phyloP scores from a whole-genome alignment of 2,888 invertebrate species.

The Frankliniella intonsa region DNA sequence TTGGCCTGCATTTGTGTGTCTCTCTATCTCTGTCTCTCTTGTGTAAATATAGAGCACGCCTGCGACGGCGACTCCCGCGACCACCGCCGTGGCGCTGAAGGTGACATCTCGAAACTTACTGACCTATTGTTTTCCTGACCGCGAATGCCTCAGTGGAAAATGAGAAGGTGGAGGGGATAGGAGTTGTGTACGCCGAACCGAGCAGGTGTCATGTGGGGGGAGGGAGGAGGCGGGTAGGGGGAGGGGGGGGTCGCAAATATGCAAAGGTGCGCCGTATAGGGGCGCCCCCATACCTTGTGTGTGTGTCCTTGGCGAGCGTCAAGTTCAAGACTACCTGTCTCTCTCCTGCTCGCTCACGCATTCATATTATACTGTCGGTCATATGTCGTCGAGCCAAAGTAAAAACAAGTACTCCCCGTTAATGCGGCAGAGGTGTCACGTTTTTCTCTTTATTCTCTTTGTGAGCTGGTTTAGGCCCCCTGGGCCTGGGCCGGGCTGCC shows the following conservation, averaged over 20 bases:
- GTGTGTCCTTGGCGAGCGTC: too few species aligned
- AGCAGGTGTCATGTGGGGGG: background rate
- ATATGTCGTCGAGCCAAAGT: too few species aligned
- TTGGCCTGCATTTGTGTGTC: background rate
- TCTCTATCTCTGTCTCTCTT: background rate
- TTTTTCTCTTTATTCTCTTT: too few species aligned
- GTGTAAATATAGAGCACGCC: background rate
- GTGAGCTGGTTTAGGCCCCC: background rate
- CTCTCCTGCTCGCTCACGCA: background rate
- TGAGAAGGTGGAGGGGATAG: background rate
- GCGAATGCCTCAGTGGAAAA: background rate
- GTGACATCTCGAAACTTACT: slow-evolving; percentile 19
- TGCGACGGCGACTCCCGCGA: background rate
- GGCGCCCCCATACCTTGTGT: background rate
- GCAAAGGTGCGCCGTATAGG: background rate
- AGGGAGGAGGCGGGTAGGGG: too few species aligned
- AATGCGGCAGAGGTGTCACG: too few species aligned
- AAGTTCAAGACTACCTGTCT: background rate
- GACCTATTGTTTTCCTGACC: slow-evolving; percentile 21
- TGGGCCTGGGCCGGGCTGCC: background rate
- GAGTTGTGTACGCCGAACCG: background rate
- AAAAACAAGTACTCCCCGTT: too few species aligned
- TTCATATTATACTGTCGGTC: too few species aligned
- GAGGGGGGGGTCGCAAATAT: background rate
- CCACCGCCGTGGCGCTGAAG: background rate